Evolutionary conservation across 2,797 vertebrate genomes (phyloP), one percentile per base, ranked within the genome.

Genomic region (Dermochelys coriacea): DNA sequence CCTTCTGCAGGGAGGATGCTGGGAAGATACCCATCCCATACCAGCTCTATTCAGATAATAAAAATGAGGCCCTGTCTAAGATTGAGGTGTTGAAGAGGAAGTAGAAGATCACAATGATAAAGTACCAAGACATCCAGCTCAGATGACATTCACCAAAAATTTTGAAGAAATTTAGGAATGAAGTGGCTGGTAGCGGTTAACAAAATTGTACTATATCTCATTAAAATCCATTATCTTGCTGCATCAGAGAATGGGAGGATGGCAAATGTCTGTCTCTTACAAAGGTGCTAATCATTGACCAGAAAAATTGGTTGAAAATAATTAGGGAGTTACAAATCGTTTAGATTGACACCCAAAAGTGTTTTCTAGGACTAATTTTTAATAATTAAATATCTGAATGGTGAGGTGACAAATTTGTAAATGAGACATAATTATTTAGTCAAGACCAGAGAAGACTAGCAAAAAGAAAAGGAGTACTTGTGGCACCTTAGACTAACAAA

Each of bases 131-230:
- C 74, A 94, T 84, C 54, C 82, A 89, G 82, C 96, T 90, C 97
- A 94, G 93, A 96, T 96, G 93, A 85, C 85, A 88, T 95, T 94
- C 94, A 95, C 97, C 96, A 95, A 94, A 19, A n/a, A 37, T 23
- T 68, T 19, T 68, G 64, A 68, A 68, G n/a, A 68, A 68, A 68
- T 68, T 68, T n/a, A 68, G 52, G 54, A 68, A 74, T 80, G 61
- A 74, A 81, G 27, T 8, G 83, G 78, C 87, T 93, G 86, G 82
- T 91, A 91, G 84, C 78, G 93, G 84, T 71, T 96, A 94, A 91
- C 23, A 95, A 80, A 94, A 79, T 61, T 86, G 52, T 80, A 27
- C 49, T 79, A 45, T 31, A 88, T 93, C 47, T 59, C 80, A 45
- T 96, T 96, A 80, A 90, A 96, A 85, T n/a, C 82, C 55, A 31